A percentile compares a stretch with the other conserved stretches of the same genome.
Conservation (phyloP, 2,797 vertebrate genomes). For the Podarcis siculus region DNA sequence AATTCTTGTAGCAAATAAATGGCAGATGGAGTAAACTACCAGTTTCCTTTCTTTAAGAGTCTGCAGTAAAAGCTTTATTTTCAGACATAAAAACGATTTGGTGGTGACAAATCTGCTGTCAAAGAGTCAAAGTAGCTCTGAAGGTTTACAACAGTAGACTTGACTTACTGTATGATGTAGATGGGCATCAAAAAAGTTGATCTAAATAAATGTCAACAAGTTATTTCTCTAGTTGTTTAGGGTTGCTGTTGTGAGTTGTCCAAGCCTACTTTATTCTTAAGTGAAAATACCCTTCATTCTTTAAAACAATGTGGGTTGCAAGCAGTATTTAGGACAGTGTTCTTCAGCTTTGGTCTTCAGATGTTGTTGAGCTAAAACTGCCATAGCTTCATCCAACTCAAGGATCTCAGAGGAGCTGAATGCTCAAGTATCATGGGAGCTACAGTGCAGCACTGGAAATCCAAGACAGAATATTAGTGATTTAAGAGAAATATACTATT, state of each 20-base stretch:
- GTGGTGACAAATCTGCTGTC: background rate
- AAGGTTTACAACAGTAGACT: background rate
- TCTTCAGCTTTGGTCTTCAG: background rate
- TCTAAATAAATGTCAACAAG: background rate
- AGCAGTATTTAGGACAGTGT: background rate
- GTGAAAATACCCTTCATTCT: background rate
- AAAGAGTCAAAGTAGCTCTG: slow-evolving; percentile 4
- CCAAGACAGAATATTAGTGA: too few relatives aligned
- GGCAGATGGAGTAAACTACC: background rate
- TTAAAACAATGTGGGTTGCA: background rate
- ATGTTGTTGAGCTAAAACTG: too few relatives aligned
- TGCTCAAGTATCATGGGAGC: too few relatives aligned
- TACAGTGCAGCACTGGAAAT: too few relatives aligned
- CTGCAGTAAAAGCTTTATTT: slow-evolving; percentile 34
- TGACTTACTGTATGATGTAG: background rate
- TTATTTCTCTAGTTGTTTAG: background rate
- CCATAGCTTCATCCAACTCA: too few relatives aligned
- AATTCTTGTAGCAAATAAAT: slow-evolving; percentile 28
- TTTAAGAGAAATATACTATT: too few relatives aligned
- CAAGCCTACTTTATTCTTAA: background rate
- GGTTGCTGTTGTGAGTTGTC: rapidly evolving
- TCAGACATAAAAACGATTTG: slow-evolving; percentile 33
- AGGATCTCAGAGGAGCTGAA: too few relatives aligned
- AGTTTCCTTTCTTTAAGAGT: background rate
- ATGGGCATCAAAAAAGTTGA: background rate